Evolutionary conservation across 2,888 invertebrate species (phyloP).

Genomic region (Ormyrus labotus): DNA sequence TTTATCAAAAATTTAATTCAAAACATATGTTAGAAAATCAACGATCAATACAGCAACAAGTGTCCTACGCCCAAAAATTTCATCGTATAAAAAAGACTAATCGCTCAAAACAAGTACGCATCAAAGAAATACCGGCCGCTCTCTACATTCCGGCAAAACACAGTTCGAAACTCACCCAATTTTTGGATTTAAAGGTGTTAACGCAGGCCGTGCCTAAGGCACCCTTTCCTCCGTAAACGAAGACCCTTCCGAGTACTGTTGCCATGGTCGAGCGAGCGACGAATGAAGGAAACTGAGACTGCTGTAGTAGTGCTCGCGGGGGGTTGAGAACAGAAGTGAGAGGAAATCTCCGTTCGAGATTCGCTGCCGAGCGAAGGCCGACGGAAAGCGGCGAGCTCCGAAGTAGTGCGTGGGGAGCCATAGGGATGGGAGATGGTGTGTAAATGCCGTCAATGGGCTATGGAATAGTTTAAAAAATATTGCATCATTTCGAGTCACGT

Average conservation of each 20-base stretch:
- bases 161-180: slow-evolving; percentile 82
- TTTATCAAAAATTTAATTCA: neutral
- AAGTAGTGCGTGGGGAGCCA: no score
- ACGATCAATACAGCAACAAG: slow-evolving; percentile 50
- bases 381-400: slow-evolving; percentile 9
- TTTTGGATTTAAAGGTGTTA: slow-evolving; percentile 90
- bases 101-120: no score
- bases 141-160: no score
- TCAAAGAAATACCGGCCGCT: no score
- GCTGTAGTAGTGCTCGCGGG: no score
- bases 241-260: slow-evolving; percentile 83
- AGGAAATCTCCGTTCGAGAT: neutral
- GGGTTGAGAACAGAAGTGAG: neutral
- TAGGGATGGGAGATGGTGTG: no score
- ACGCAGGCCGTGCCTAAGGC: slow-evolving; percentile 95
- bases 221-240: slow-evolving; percentile 97
- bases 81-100: no score
- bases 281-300: neutral
- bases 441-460: no score
- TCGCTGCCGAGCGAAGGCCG: neutral
- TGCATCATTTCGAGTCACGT: no score
- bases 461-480: no score
- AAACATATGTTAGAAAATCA: slow-evolving; percentile 13
- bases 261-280: slow-evolving; percentile 61
- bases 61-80: neutral